Evolutionary conservation across 1,140 invertebrate genomes (phyloP), one percentile per base, ranked within the genome.

Genomic region (Acromyrmex charruanus): DNA sequence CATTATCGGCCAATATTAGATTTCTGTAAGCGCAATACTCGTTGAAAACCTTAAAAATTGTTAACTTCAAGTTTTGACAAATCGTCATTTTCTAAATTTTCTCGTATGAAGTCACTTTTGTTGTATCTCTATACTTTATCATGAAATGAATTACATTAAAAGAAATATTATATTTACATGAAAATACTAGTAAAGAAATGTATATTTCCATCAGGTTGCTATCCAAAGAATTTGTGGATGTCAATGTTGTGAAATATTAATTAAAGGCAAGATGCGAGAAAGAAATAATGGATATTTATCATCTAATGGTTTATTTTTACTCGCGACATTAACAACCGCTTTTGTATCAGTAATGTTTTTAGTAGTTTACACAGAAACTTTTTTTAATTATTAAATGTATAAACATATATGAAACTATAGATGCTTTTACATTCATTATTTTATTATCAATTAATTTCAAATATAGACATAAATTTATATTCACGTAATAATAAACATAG

Each of bases 81-180:
- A 69, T 39, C 12, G 1, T 39, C 35, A 39, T 39, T 39, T 39
- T 39, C 28, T 65, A 31, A 28, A 31, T 3, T 18, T 35, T 65
- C 35, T 69, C 9, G 2, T 18, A 61, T 16, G 21, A n/a, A 66
- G 1, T 0, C 2, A 18, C 39, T 66, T 68, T 44, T 9, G 25
- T 63, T 6, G 61, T 7, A 31, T 18, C 28, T 65, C 16, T 35
- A 3, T 44, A 69, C 21, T 69, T 49, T 2, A 69, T 68, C 5
- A 69, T 49, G n/a, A 49, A 66, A n/a, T 66, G 5, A 66, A 7
- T 66, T 39, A 66, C 16, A 65, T 65, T 65, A 35, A 14, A 51
- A 71, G 21, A 71, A 68, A 21, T 25, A 49, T 10, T 25, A 51
- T 21, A 25, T 25, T 71, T 25, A 21, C 0, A 49, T 18, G 25